Conservation (phyloP, 2,888 invertebrate species). For the Arge pagana region DNA sequence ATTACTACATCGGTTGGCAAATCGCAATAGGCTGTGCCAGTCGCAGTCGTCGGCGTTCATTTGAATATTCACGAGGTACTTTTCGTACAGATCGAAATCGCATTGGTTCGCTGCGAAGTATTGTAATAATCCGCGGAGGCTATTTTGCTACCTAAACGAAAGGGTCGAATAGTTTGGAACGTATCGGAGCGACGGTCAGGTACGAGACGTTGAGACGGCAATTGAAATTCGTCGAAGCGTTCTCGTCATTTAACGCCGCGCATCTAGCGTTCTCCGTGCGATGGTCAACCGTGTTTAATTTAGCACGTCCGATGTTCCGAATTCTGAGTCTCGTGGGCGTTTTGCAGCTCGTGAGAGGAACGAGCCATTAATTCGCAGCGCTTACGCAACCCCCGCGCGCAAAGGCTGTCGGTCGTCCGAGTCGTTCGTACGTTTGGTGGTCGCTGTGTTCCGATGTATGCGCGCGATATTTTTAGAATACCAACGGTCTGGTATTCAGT, state of each 20-base stretch:
- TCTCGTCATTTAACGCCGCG: neutral
- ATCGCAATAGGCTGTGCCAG: too few species aligned
- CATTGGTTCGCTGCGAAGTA: too few species aligned
- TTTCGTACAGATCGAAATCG: too few species aligned
- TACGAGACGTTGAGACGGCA: too few species aligned
- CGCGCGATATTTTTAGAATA: constrained; percentile 19
- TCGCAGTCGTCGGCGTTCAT: too few species aligned
- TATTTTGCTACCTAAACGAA: too few species aligned
- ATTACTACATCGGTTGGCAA: too few species aligned
- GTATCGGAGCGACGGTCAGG: too few species aligned
- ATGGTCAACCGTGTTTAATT: neutral
- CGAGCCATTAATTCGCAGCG: constrained; percentile 22
- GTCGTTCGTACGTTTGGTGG: constrained; percentile 8
- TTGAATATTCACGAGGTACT: too few species aligned
- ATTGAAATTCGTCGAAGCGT: too few species aligned
- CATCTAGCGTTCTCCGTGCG: neutral
- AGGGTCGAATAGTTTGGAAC: too few species aligned
- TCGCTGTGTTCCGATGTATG: constrained; percentile 3
- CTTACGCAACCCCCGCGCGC: constrained; percentile 42
- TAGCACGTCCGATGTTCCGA: constrained; percentile 5
- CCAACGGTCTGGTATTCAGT: constrained; percentile 13
- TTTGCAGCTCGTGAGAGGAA: neutral
- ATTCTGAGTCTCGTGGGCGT: constrained; percentile 16
- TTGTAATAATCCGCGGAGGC: too few species aligned
- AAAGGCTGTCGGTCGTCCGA: neutral